Evolutionary conservation across 2,888 invertebrate species (phyloP).

Genomic region (Teinopalpus imperialis): DNA sequence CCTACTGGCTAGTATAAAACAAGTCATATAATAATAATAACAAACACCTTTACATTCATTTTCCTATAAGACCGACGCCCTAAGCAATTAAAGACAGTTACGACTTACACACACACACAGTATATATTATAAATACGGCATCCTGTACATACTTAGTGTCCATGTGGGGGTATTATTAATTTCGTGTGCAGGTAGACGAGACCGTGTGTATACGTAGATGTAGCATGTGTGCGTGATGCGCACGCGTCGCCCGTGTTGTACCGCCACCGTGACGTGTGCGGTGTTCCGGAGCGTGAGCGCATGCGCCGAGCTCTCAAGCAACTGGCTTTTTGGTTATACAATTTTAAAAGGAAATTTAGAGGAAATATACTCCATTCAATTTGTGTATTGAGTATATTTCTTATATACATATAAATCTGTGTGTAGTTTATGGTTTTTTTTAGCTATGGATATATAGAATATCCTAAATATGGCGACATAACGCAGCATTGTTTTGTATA

Average conservation of each 20-base stretch:
- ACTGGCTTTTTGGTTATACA: slow-evolving; percentile 26
- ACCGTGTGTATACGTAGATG: slow-evolving; percentile 36
- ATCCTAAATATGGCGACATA: too few species aligned
- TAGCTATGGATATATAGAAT: too few species aligned
- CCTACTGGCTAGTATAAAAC: too few species aligned
- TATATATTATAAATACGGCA: slow-evolving; percentile 3
- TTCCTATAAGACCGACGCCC: slow-evolving; percentile 40
- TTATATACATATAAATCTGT: too few species aligned
- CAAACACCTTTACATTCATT: slow-evolving; percentile 26
- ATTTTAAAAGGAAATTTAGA: slow-evolving; percentile 16
- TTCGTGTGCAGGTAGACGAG: slow-evolving; percentile 24
- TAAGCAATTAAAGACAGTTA: slow-evolving; percentile 61
- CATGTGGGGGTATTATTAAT: slow-evolving; percentile 4
- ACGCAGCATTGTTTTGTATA: too few species aligned
- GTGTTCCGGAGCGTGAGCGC: slow-evolving; percentile 63
- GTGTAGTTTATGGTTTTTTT: not conserved
- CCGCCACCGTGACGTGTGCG: slow-evolving; percentile 63
- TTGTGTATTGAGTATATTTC: too few species aligned
- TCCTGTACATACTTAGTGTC: not conserved
- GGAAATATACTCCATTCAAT: slow-evolving; percentile 1
- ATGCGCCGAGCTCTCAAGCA: slow-evolving; percentile 31
- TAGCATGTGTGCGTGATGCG: slow-evolving; percentile 30
- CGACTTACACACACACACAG: slow-evolving; percentile 29
- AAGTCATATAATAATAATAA: slow-evolving; percentile 19
- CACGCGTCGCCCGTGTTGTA: slow-evolving; percentile 38